Conservation (phyloP, 1,140 invertebrate genomes). For the Heliconius hermathena region DNA sequence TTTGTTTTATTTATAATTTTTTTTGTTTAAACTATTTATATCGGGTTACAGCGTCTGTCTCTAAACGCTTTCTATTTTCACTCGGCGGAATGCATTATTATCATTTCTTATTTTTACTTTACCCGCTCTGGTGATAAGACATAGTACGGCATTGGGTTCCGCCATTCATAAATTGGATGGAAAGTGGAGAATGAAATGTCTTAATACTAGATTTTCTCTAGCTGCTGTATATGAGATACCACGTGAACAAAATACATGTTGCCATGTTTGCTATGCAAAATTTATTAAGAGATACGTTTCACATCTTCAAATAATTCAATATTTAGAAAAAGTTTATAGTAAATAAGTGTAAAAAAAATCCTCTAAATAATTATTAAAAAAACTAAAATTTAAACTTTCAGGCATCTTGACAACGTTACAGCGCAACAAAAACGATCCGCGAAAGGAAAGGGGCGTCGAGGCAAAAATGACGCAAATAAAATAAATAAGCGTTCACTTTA, state of each 20-base stretch:
- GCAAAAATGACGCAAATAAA: constrained; percentile 77
- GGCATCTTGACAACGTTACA: constrained; percentile 55
- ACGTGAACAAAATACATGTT: background rate
- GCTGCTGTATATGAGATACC: background rate
- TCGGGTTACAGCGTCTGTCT: no score
- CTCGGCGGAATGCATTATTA: background rate
- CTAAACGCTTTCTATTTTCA: no score
- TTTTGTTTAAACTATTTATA: background rate
- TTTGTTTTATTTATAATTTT: constrained; percentile 19
- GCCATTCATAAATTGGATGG: background rate
- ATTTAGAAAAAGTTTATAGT: no score
- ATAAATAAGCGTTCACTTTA: constrained; percentile 60
- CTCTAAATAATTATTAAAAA: background rate
- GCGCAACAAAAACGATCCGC: constrained; percentile 68
- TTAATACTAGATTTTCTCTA: background rate
- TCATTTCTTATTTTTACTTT: background rate
- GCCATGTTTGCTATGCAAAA: no score
- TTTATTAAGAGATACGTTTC: no score
- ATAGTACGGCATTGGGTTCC: background rate
- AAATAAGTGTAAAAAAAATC: no score
- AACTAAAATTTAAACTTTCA: constrained; percentile 41
- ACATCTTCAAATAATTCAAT: no score
- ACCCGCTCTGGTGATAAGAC: background rate
- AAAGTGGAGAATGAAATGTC: background rate
- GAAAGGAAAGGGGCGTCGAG: constrained; percentile 58